These are phyloP conservation scores for Brienomyrus longianalis DNA, from an alignment of 2,113 vertebrate species.

Conservation along the genomic window DNA sequence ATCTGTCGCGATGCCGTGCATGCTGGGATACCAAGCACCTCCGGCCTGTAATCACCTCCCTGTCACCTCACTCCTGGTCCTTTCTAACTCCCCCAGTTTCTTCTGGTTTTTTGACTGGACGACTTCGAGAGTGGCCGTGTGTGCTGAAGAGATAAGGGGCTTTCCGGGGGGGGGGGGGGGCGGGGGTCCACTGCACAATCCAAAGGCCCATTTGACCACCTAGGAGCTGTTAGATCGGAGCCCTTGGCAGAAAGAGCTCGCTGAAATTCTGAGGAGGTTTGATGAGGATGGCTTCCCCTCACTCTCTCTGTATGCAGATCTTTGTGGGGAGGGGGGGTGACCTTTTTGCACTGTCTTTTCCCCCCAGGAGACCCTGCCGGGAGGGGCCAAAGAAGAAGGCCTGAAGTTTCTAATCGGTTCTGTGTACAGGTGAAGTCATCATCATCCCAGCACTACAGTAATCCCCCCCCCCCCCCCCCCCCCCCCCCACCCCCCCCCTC, in stretches of 20 bases:
- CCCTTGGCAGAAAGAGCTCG: neutral
- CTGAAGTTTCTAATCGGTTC: conserved; percentile 90
- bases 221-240: neutral
- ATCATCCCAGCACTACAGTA: conserved; percentile 81
- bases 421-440: conserved; percentile 82
- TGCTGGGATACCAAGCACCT: neutral
- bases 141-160: neutral
- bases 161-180: neutral
- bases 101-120: neutral
- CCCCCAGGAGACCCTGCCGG: conserved; percentile 79
- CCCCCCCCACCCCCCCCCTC: too few relatives aligned
- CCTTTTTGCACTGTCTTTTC: conserved; percentile 29
- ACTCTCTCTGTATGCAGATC: neutral
- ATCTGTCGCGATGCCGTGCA: neutral
- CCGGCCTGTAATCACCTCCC: neutral
- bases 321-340: conserved; percentile 12
- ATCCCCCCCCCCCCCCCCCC: neutral
- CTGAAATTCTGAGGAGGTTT: neutral
- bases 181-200: neutral
- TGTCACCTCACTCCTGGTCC: neutral
- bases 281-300: neutral
- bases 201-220: neutral
- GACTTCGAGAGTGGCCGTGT: neutral
- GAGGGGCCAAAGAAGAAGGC: conserved; percentile 86
- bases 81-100: neutral